A percentile compares a stretch with the other conserved stretches of the same genome.
These are phyloP conservation scores for Lagorchestes hirsutus DNA, from an alignment of 2,797 vertebrate genomes.

Conservation along the genomic window DNA sequence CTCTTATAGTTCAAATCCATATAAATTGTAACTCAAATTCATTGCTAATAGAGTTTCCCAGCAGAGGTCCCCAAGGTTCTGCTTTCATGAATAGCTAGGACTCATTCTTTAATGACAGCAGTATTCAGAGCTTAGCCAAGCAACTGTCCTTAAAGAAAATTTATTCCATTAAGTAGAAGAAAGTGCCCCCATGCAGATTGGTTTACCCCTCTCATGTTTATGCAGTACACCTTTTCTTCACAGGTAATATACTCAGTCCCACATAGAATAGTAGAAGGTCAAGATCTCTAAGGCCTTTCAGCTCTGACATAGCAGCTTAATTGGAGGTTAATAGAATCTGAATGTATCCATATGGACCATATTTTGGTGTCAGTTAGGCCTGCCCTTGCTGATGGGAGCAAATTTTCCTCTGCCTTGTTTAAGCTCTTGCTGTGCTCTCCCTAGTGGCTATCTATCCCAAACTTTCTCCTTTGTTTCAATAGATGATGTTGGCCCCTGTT, in stretches of 20 bases:
- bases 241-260: slow-evolving; percentile 10
- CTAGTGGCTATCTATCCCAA: background rate
- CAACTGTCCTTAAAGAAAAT: slow-evolving; percentile 71
- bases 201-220: slow-evolving; percentile 25
- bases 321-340: background rate
- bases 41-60: slow-evolving; percentile 75
- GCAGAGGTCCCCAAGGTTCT: slow-evolving; percentile 70
- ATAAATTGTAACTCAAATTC: slow-evolving; percentile 79
- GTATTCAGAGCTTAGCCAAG: slow-evolving; percentile 72
- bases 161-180: slow-evolving; percentile 62
- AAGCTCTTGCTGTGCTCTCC: background rate
- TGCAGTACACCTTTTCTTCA: slow-evolving; percentile 19
- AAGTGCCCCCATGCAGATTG: slow-evolving; percentile 51
- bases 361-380: background rate
- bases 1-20: slow-evolving; percentile 73
- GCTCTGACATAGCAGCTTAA: background rate
- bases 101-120: slow-evolving; percentile 76
- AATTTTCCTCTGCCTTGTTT: background rate
- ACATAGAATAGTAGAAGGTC: slow-evolving; percentile 25
- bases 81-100: slow-evolving; percentile 77
- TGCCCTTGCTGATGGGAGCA: background rate
- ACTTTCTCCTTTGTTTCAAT: background rate
- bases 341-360: background rate
- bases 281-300: background rate
- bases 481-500: background rate